Conservation (phyloP, 2,113 vertebrate species). For the Sylvilagus bachmani region DNA sequence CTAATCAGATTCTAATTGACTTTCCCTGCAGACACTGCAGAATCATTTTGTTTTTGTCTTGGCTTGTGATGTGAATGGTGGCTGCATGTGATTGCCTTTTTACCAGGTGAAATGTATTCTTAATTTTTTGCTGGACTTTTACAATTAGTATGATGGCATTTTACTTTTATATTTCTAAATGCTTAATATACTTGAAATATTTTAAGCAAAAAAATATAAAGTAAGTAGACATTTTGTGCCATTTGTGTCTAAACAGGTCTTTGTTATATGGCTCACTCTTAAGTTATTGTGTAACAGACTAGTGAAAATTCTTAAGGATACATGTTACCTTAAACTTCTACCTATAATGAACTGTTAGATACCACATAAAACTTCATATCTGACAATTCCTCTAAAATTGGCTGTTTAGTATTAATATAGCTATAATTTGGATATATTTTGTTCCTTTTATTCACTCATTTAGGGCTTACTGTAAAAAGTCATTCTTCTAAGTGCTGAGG, state of each 20-base stretch:
- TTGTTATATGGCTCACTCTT: not conserved
- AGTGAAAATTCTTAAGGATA: not conserved
- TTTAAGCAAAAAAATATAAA: conserved; percentile 29
- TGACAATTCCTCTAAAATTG: not conserved
- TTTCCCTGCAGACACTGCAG: not conserved
- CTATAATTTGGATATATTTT: not conserved
- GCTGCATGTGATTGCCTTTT: not conserved
- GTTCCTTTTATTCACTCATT: not conserved
- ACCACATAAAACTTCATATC: not conserved
- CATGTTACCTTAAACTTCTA: not conserved
- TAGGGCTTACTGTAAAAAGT: not conserved
- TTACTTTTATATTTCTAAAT: conserved; percentile 44
- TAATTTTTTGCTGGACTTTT: not conserved
- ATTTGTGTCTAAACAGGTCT: not conserved
- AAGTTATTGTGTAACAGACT: not conserved
- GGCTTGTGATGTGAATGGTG: not conserved
- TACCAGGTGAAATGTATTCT: not conserved
- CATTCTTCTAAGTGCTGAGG: not conserved
- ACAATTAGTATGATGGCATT: not conserved
- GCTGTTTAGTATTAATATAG: not conserved
- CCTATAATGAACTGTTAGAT: not conserved
- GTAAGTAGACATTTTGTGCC: not conserved
- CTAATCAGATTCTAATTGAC: conserved; percentile 53
- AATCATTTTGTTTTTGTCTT: conserved; percentile 36
- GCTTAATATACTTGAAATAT: not conserved